Base-by-base conservation (phyloP, 2,797 vertebrate species). In the Neoniphon sammara region DNA sequence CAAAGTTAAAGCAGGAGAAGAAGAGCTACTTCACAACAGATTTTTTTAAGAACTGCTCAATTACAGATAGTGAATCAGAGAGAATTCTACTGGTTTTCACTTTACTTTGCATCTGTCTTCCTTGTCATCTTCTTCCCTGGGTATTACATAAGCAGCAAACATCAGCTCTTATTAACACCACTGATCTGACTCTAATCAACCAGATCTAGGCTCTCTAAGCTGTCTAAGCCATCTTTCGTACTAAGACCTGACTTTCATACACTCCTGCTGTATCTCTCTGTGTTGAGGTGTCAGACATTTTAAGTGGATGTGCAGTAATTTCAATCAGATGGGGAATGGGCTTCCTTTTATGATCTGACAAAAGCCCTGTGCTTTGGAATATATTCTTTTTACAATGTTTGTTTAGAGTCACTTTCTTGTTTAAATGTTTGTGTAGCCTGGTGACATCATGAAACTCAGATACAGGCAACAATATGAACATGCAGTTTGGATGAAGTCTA, bases 111-210 rank as follows among this genome's bases (percentile, higher is more conserved):
- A 23, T 52, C 46, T 52, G 27, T 60, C 10, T 53, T 50, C 44
- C 58, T 71, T 53, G 50, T 65, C 68, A 36, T 78, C 42, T 80
- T 68, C 59, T 72, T 78, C 75, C 58, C 47, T 36, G 5, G 54
- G 57, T 70, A 25, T 87, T 88, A 74, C 78, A 82, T 77, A 83
- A 89, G 73, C 67, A 70, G 49, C n/a, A 61, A 0, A 23, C 67
- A 81, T 34, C 76, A 84, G 73, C 56, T 82, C 72, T 80, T 59
- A 36, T 53, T 30, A 36, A 11, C 50, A 42, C 20, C 49, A 61
- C 56, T 72, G 64, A 66, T 59, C 67, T 70, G 70, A 82, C 66
- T 82, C 59, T 55, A 21, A 81, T 74, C 73, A 69, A 66, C 27
- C 20, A 47, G 2, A 56, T 60, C 23, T 57, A 68, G 66, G 61